Conservation (phyloP, 2,113 vertebrate genomes). For the Turnix velox region DNA sequence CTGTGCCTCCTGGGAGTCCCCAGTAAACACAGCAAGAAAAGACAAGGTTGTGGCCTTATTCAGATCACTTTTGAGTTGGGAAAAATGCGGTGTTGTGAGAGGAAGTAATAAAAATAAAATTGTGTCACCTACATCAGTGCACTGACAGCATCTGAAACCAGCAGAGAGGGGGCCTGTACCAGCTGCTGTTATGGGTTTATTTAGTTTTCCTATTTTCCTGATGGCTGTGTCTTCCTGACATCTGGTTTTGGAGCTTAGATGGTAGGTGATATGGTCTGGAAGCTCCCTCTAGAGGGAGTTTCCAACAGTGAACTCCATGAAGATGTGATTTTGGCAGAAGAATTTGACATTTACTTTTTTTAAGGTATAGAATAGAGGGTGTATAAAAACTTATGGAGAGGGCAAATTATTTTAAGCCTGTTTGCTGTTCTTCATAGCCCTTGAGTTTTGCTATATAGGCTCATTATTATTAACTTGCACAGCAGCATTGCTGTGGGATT, state of each 20-base stretch:
- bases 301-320: not conserved
- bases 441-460: not conserved
- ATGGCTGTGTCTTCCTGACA: not conserved
- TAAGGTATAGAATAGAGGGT: not conserved
- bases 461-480: not conserved
- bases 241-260: not conserved
- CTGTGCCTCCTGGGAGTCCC: not conserved
- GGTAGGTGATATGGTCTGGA: not conserved
- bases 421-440: not conserved
- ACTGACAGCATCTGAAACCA: not conserved
- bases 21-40: not conserved
- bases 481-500: not conserved
- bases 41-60: not conserved
- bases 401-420: not conserved
- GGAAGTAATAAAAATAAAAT: not conserved
- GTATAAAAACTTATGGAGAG: not conserved
- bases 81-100: not conserved
- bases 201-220: not conserved
- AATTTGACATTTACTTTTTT: not conserved
- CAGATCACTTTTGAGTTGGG: not conserved
- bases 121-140: not conserved
- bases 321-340: not conserved
- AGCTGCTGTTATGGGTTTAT: too few species aligned
- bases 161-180: not conserved
- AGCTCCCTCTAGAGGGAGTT: conserved; percentile 32